Conservation (phyloP, 2,888 invertebrate species). For the Corbicula japonica region DNA sequence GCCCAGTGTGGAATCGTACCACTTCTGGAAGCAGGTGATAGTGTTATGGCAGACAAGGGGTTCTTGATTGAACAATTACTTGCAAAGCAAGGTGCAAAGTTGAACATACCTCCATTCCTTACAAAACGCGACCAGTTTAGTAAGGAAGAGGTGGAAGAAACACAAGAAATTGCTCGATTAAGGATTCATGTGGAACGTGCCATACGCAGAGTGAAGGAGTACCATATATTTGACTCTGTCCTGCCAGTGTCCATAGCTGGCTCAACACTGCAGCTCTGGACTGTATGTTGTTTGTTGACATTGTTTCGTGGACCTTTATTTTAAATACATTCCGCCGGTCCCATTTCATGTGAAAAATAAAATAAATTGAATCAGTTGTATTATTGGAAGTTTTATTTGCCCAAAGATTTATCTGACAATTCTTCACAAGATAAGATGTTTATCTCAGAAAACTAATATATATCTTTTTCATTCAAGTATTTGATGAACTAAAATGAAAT, state of each 20-base stretch:
- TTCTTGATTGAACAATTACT: conserved; percentile 31
- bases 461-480: too few species aligned
- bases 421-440: too few species aligned
- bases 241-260: conserved; percentile 31
- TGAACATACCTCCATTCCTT: conserved; percentile 38
- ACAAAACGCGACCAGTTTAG: conserved; percentile 39
- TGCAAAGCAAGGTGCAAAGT: neutral
- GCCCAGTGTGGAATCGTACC: conserved; percentile 29
- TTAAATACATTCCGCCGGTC: too few species aligned
- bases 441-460: too few species aligned
- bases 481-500: too few species aligned
- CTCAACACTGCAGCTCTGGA: conserved; percentile 46
- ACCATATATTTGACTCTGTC: conserved; percentile 21
- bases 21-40: conserved; percentile 48
- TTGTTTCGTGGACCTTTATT: conserved; percentile 35
- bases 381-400: too few species aligned
- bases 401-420: too few species aligned
- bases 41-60: conserved; percentile 59
- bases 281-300: conserved; percentile 33
- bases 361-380: too few species aligned
- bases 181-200: conserved; percentile 46
- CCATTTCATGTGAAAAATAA: too few species aligned
- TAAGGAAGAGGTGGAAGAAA: conserved; percentile 30
- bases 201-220: conserved; percentile 34
- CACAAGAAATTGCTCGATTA: conserved; percentile 33